These are phyloP conservation scores for Eulemur macaco DNA, from an alignment of 2,113 vertebrate species.

Conservation along the genomic window DNA sequence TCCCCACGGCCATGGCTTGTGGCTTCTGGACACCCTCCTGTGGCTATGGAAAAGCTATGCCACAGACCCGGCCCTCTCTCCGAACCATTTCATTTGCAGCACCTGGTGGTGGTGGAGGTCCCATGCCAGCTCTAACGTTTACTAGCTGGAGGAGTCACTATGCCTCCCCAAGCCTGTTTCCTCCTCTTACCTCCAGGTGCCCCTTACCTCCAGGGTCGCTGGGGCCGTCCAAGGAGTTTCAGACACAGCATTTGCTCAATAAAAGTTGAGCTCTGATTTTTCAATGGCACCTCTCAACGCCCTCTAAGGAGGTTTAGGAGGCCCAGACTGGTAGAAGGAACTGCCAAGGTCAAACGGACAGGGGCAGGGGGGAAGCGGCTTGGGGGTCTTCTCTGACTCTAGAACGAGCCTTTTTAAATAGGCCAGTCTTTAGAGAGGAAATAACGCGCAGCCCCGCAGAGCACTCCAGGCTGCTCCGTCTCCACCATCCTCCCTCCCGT, in stretches of 20 bases:
- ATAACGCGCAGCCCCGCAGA: background rate
- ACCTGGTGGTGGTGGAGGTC: background rate
- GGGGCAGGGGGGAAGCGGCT: background rate
- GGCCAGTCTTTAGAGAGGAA: background rate
- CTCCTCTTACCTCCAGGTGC: background rate
- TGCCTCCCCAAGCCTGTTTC: background rate
- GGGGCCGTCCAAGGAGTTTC: background rate
- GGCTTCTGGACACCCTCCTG: background rate
- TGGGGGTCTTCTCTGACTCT: background rate
- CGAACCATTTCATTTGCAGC: background rate
- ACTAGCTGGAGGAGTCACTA: background rate
- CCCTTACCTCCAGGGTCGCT: background rate
- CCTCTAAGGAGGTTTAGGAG: background rate
- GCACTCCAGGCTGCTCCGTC: background rate
- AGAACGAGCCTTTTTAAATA: background rate
- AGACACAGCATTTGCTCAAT: background rate
- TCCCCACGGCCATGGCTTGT: conserved; percentile 57
- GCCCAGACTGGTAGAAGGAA: background rate
- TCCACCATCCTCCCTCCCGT: background rate
- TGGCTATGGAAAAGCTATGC: background rate
- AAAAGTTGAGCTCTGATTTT: background rate
- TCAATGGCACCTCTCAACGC: background rate
- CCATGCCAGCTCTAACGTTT: background rate
- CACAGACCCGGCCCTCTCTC: background rate
- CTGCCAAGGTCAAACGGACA: background rate